Evolutionary conservation across 2,888 invertebrate genomes (phyloP).

Genomic region (Argyra leucocephala): DNA sequence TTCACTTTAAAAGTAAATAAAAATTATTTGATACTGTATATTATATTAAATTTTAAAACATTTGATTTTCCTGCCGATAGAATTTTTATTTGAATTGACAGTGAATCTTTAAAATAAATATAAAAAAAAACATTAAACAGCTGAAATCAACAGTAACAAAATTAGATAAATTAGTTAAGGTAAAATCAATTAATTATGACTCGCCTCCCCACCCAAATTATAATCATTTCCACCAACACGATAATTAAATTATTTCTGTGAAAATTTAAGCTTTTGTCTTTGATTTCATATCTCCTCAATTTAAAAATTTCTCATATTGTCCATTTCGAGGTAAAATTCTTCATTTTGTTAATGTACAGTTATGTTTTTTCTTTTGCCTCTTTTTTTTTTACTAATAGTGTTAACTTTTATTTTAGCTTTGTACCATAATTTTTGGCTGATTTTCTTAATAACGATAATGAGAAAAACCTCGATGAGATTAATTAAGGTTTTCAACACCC

Average conservation of each 20-base stretch:
- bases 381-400: background rate
- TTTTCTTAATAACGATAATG: background rate
- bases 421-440: background rate
- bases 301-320: no score
- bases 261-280: no score
- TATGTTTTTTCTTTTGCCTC: background rate
- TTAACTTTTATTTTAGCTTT: background rate
- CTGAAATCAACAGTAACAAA: no score
- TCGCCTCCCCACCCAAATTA: background rate
- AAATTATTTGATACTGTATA: no score
- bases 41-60: no score
- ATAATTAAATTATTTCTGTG: background rate
- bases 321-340: background rate
- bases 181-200: conserved; percentile 1
- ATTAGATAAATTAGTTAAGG: background rate
- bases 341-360: background rate
- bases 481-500: conserved; percentile 3
- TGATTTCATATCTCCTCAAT: no score
- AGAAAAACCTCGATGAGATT: background rate
- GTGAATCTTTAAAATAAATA: no score
- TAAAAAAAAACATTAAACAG: no score
- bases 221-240: background rate
- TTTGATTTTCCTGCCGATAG: no score
- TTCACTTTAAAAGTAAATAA: no score
- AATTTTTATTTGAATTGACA: no score